Evolutionary conservation across 2,113 vertebrate species (phyloP).

Genomic region (Elachura formosa): DNA sequence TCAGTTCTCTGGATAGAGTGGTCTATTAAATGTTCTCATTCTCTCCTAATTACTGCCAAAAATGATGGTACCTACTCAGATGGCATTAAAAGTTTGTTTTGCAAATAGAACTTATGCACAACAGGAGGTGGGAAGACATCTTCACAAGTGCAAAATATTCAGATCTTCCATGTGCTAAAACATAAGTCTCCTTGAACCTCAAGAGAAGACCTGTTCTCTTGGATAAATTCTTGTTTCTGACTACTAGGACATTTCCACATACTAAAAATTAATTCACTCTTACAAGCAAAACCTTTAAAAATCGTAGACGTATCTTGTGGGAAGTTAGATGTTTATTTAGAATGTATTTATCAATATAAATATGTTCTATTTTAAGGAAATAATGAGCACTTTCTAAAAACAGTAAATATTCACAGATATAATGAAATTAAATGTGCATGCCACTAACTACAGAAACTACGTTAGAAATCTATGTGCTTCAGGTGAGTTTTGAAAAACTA

Average conservation of each 20-base stretch:
- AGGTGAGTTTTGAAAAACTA: neutral
- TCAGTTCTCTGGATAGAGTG: neutral
- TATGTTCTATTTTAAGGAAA: neutral
- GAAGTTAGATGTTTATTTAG: neutral
- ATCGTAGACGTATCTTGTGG: neutral
- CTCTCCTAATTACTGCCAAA: neutral
- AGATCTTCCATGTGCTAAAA: neutral
- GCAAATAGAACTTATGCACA: neutral
- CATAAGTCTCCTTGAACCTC: neutral
- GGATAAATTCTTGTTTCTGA: neutral
- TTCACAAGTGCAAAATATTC: neutral
- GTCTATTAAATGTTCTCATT: conserved; percentile 22
- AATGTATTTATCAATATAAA: neutral
- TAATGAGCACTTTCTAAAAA: neutral
- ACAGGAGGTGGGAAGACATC: neutral
- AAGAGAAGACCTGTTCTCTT: neutral
- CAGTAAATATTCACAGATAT: neutral
- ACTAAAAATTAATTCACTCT: neutral
- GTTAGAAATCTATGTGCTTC: neutral
- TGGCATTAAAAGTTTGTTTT: neutral
- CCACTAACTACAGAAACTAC: neutral
- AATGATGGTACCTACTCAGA: neutral
- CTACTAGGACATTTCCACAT: neutral
- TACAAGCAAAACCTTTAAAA: neutral
- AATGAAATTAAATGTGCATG: neutral